Conservation (phyloP, 1,140 invertebrate genomes). For the Trichonephila clavipes region DNA sequence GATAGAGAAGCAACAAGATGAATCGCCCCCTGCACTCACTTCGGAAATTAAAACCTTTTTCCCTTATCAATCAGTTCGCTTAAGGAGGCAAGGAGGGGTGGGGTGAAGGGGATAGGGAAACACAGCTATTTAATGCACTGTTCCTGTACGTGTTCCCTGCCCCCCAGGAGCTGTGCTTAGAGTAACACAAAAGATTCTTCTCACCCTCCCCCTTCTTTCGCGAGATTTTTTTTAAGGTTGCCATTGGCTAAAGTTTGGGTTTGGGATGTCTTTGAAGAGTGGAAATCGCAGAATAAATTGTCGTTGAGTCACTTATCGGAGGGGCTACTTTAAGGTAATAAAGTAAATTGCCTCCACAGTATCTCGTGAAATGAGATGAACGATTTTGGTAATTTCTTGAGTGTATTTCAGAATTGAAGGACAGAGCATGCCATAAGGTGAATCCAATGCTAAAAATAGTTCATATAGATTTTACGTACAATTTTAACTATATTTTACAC, state of each 20-base stretch:
- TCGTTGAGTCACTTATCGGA: background rate
- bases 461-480: no score
- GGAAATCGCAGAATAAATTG: conserved; percentile 11
- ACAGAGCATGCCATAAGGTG: no score
- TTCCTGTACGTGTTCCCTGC: conserved; percentile 36
- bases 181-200: conserved; percentile 39
- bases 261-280: background rate
- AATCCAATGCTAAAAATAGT: no score
- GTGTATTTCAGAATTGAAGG: no score
- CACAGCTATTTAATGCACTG: conserved; percentile 73
- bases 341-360: background rate
- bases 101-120: conserved; percentile 47
- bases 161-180: background rate
- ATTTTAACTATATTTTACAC: no score
- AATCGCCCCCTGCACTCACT: conserved; percentile 64
- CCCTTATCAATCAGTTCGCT: conserved; percentile 74
- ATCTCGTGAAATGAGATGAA: background rate
- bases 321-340: background rate
- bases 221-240: background rate
- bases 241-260: background rate
- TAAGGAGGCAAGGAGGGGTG: conserved; percentile 39
- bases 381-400: background rate
- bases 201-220: background rate
- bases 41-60: conserved; percentile 74
- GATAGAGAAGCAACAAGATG: conserved; percentile 63